phyloP scores from a whole-genome alignment of 2,797 vertebrate genomes.

The Poeciliopsis gracilis region DNA sequence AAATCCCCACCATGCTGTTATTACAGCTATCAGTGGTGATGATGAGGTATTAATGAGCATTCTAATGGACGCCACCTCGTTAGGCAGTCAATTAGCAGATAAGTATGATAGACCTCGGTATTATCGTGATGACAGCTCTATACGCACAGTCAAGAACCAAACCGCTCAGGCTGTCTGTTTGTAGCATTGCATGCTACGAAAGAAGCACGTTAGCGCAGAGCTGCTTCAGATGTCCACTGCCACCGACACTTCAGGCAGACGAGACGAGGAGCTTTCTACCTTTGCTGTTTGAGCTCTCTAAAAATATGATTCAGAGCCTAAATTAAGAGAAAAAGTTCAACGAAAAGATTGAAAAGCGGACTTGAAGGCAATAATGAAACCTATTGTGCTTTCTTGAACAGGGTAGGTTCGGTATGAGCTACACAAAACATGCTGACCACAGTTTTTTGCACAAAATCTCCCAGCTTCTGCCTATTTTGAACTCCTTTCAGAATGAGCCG shows the following conservation, averaged over 20 bases:
- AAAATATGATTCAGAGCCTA: slow-evolving; percentile 6
- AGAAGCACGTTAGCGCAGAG: background rate
- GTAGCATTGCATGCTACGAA: background rate
- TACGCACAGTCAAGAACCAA: slow-evolving; percentile 38
- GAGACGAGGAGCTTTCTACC: background rate
- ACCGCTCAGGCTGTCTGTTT: slow-evolving; percentile 12
- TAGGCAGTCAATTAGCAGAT: slow-evolving; percentile 75
- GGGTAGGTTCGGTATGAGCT: no score
- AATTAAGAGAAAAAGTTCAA: slow-evolving; percentile 16
- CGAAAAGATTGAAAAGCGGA: background rate
- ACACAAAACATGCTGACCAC: no score
- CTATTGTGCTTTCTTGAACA: no score
- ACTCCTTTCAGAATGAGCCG: no score
- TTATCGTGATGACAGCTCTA: slow-evolving; percentile 63
- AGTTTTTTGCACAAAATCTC: no score
- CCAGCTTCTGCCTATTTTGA: no score
- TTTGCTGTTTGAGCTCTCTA: background rate
- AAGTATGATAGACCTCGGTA: slow-evolving; percentile 68
- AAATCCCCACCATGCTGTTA: slow-evolving; percentile 56
- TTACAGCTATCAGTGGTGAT: slow-evolving; percentile 69
- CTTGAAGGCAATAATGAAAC: background rate
- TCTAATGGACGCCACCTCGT: slow-evolving; percentile 67
- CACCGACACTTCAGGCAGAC: background rate
- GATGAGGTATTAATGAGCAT: slow-evolving; percentile 73
- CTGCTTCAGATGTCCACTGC: background rate